phyloP scores from a whole-genome alignment of 2,113 vertebrate genomes.

The Puma concolor region DNA sequence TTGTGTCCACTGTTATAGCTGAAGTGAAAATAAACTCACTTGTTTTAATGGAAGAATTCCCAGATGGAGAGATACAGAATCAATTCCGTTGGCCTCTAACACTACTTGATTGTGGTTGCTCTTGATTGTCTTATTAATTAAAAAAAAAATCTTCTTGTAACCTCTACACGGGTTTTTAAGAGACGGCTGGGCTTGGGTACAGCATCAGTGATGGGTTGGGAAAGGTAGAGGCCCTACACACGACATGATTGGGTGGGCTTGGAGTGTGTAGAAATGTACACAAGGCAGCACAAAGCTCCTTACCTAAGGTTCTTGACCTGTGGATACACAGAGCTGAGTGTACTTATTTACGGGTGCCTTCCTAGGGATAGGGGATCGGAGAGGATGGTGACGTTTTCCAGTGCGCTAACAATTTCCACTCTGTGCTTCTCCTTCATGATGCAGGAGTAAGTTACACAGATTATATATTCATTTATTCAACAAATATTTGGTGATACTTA shows the following conservation, averaged over 20 bases:
- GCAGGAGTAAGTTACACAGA: background rate
- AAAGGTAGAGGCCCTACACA: background rate
- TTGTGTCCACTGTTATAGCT: background rate
- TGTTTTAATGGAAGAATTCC: conserved; percentile 1
- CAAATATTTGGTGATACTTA: background rate
- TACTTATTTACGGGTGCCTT: background rate
- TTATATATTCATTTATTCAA: background rate
- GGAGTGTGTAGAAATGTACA: background rate
- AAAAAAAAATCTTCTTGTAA: background rate
- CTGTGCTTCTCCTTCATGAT: background rate
- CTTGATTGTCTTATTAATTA: conserved; percentile 32
- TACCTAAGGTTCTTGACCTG: background rate
- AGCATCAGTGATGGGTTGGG: background rate
- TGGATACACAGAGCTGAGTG: background rate
- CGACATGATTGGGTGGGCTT: background rate
- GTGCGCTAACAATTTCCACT: background rate
- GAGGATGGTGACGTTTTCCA: background rate
- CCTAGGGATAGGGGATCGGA: background rate
- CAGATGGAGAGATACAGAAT: background rate
- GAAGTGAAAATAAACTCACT: background rate
- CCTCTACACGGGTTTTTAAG: background rate
- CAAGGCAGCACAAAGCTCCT: background rate
- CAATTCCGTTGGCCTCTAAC: background rate
- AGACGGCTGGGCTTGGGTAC: background rate
- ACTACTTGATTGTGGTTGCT: conserved; percentile 36